Evolutionary conservation across 2,888 invertebrate genomes (phyloP), one percentile per base, ranked within the genome.

Genomic region (Apotomis betuletana): DNA sequence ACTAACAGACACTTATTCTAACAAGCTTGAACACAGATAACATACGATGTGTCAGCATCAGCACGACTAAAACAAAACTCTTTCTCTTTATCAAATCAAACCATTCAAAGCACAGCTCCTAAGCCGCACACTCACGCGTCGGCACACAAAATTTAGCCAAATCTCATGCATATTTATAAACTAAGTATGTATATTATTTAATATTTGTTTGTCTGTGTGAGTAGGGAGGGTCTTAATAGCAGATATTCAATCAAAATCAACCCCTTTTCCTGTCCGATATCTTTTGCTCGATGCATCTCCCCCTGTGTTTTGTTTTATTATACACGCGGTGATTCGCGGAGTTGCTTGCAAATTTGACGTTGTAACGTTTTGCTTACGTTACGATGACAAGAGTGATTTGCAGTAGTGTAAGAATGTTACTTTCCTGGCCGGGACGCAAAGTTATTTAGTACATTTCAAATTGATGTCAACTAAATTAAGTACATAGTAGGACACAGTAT

Each of bases 241-340:
- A 92, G 92, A 93, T 93, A 93, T 93, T 93, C 93, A 92, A 93
- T 93, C 93, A 92, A 92, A 91, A 89, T 89, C 91, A 90, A 91
- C 92, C 93, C 92, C 86, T 91, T 90, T 81, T 85, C 87, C 87
- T 86, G 88, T 83, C 91, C 91, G 91, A 91, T 91, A 91, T 91
- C 92, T 92, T 90, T 90, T 84, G 87, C 82, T 84, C 85, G 88
- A 84, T 89, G 88, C 88, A 87, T 89, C 90, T 85, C 90, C 90
- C 90, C 88, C 84, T 82, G 78, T 81, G 84, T 86, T 87, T 85
- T 87, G 87, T 88, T 88, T 86, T 81, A 79, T 80, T 78, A 46
- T 62, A 58, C 71, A 52, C 57, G 62, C n/a, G 36, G 13, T 38
- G 71, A 46, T 41, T 57, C 15, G 51, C 52, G 67, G 65, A 38